Conservation (phyloP, 2,113 vertebrate genomes). For the Python bivittatus region DNA sequence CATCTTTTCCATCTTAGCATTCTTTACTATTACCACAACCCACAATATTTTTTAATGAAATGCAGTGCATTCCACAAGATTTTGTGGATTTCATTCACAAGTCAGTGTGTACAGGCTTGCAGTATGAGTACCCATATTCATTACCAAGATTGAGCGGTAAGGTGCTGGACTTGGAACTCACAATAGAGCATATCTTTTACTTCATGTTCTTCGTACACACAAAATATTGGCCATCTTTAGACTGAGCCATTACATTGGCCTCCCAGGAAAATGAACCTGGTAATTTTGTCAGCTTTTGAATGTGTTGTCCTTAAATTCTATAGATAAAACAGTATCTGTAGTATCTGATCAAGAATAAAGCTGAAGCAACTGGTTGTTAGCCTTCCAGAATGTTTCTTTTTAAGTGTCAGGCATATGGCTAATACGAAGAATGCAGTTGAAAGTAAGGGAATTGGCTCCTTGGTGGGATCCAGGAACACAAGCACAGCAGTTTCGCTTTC, state of each 20-base stretch:
- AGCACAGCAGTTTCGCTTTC: slow-evolving; percentile 2
- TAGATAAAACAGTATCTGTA: not conserved
- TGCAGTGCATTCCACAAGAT: not conserved
- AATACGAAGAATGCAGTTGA: not conserved
- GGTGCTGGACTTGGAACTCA: not conserved
- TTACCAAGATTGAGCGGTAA: not conserved
- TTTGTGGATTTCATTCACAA: not conserved
- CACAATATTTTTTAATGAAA: not conserved
- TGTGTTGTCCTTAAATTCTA: not conserved
- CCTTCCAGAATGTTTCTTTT: not conserved
- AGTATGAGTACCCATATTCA: not conserved
- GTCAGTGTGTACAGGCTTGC: not conserved
- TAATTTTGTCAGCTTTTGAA: not conserved
- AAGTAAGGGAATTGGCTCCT: not conserved
- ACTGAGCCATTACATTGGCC: not conserved
- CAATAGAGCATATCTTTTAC: not conserved
- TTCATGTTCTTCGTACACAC: not conserved
- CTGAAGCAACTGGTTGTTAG: not conserved
- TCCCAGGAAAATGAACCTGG: not conserved
- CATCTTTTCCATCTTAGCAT: not conserved
- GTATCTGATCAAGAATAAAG: not conserved
- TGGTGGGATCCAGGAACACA: not conserved
- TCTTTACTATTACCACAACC: not conserved
- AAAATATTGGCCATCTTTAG: not conserved
- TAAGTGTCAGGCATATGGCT: not conserved